These are phyloP conservation scores for Setophaga kirtlandii DNA, from an alignment of 2,113 vertebrate genomes.

Conservation along the genomic window DNA sequence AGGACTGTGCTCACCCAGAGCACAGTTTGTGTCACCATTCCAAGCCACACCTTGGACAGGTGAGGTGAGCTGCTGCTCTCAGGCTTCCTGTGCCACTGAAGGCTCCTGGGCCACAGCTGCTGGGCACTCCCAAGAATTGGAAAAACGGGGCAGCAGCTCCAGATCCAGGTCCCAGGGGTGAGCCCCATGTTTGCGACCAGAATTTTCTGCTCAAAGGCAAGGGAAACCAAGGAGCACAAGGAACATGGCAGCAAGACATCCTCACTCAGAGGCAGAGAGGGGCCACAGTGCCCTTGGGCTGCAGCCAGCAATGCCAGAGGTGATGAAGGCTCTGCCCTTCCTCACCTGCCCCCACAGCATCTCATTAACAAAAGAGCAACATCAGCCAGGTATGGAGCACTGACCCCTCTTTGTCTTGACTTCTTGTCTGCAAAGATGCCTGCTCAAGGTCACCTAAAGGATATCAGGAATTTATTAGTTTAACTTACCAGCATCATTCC, in stretches of 20 bases:
- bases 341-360: not conserved
- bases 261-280: not conserved
- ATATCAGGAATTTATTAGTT: not conserved
- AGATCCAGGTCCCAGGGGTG: not conserved
- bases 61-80: not conserved
- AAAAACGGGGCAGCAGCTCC: not conserved
- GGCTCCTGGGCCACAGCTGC: not conserved
- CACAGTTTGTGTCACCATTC: not conserved
- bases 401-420: not conserved
- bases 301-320: not conserved
- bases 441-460: not conserved
- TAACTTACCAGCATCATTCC: not conserved
- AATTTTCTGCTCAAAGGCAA: not conserved
- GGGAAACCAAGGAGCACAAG: not conserved
- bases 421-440: fast-evolving
- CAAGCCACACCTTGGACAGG: not conserved
- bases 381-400: not conserved
- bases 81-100: not conserved
- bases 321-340: not conserved
- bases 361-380: not conserved
- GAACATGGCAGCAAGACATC: not conserved
- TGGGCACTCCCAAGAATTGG: not conserved
- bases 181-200: not conserved
- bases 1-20: not conserved
- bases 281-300: not conserved